phyloP scores from a whole-genome alignment of 1,140 invertebrate genomes.

The Spodoptera litura region DNA sequence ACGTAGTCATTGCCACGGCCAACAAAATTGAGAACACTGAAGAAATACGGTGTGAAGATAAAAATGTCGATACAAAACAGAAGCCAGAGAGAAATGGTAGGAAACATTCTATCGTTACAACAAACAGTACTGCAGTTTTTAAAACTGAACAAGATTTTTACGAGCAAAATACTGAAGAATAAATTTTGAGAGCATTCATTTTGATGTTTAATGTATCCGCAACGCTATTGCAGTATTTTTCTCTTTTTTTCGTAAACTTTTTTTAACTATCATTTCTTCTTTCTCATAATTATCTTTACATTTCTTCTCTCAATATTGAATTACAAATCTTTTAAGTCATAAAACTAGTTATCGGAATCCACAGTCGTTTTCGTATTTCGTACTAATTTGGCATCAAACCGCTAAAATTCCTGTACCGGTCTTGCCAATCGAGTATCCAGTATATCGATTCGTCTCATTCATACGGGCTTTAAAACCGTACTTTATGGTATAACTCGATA shows the following conservation, averaged over 20 bases:
- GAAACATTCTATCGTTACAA: constrained; percentile 9
- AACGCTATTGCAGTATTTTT: neutral
- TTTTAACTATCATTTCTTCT: neutral
- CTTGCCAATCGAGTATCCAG: constrained; percentile 2
- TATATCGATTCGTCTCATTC: constrained; percentile 33
- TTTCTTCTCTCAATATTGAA: neutral
- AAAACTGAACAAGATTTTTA: neutral
- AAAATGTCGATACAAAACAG: constrained; percentile 8
- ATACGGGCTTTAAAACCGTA: constrained; percentile 1
- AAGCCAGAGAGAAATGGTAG: neutral
- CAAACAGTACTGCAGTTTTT: neutral
- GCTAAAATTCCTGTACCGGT: constrained; percentile 29
- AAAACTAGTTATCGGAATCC: neutral
- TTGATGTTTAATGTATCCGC: too few relatives aligned
- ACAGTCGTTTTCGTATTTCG: neutral
- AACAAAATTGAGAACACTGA: neutral
- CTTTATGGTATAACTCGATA: too few relatives aligned
- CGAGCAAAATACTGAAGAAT: neutral
- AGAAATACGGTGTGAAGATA: neutral
- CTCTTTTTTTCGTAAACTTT: neutral
- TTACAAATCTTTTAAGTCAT: neutral
- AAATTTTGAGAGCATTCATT: too few relatives aligned
- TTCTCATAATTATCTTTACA: neutral
- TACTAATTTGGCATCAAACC: constrained; percentile 2
- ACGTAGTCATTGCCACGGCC: neutral